These are phyloP conservation scores for human (Homo sapiens) DNA, from an alignment of 2,113 vertebrate species.

Conservation along the genomic window DNA sequence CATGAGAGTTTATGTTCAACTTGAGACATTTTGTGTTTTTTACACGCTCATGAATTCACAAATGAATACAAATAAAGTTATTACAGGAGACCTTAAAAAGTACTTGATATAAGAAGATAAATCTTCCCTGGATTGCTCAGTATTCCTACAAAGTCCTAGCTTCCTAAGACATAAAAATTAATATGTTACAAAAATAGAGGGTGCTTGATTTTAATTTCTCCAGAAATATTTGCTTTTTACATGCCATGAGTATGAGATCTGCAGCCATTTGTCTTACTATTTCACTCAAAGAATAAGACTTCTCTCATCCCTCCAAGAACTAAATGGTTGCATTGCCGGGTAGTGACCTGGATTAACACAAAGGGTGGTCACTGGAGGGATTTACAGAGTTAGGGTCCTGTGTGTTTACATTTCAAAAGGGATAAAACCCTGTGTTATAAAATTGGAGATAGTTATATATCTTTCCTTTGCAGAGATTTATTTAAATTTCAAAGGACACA, in stretches of 20 bases:
- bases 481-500: slow-evolving; percentile 31
- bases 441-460: not conserved
- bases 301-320: not conserved
- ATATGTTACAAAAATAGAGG: not conserved
- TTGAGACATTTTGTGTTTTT: slow-evolving; percentile 42
- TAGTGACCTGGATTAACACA: not conserved
- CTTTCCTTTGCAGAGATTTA: not conserved
- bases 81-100: slow-evolving; percentile 24
- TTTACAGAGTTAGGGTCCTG: not conserved
- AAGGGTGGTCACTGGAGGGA: not conserved
- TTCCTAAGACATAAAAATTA: not conserved
- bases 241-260: not conserved
- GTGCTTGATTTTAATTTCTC: not conserved
- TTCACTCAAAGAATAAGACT: not conserved
- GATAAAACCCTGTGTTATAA: not conserved
- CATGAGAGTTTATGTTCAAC: slow-evolving; percentile 8
- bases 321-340: not conserved
- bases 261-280: not conserved
- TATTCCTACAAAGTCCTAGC: not conserved
- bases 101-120: slow-evolving; percentile 17
- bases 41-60: slow-evolving; percentile 28
- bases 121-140: not conserved
- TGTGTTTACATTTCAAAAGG: not conserved
- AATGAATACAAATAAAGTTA: slow-evolving; percentile 57
- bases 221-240: not conserved